Conservation (phyloP, 2,888 invertebrate species). For the Papilio elwesi region DNA sequence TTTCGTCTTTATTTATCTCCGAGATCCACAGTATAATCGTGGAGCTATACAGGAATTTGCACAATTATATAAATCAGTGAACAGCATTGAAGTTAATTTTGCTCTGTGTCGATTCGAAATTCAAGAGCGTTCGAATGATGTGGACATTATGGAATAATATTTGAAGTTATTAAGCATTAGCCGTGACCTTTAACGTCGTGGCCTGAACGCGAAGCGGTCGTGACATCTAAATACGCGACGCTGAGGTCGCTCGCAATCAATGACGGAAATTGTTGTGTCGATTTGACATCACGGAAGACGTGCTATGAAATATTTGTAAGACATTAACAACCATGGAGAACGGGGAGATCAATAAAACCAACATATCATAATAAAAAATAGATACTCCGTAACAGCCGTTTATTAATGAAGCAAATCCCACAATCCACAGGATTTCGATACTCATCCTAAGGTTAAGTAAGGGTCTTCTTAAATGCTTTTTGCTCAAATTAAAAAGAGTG, state of each 20-base stretch:
- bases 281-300: conserved; percentile 67
- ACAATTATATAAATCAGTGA: conserved; percentile 9
- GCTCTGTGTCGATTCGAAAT: conserved; percentile 37
- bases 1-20: conserved; percentile 34
- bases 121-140: conserved; percentile 48
- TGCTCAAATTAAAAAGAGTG: neutral
- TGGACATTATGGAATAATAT: conserved; percentile 58
- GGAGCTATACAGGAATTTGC: conserved; percentile 22
- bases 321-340: conserved; percentile 40
- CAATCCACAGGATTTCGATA: too few relatives aligned
- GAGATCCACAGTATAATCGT: conserved; percentile 25
- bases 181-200: conserved; percentile 79
- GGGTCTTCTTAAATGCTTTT: neutral
- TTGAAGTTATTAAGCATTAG: conserved; percentile 60
- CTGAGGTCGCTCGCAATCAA: conserved; percentile 74
- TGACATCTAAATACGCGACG: conserved; percentile 78
- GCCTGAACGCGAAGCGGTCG: conserved; percentile 67
- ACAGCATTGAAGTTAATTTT: conserved; percentile 10
- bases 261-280: conserved; percentile 69
- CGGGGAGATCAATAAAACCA: neutral
- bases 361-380: too few relatives aligned
- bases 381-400: neutral
- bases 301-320: conserved; percentile 57
- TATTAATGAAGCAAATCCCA: neutral
- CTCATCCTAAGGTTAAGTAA: too few relatives aligned